Evolutionary conservation across 2,797 vertebrate species (phyloP).

Genomic region (Taenioides sp.): DNA sequence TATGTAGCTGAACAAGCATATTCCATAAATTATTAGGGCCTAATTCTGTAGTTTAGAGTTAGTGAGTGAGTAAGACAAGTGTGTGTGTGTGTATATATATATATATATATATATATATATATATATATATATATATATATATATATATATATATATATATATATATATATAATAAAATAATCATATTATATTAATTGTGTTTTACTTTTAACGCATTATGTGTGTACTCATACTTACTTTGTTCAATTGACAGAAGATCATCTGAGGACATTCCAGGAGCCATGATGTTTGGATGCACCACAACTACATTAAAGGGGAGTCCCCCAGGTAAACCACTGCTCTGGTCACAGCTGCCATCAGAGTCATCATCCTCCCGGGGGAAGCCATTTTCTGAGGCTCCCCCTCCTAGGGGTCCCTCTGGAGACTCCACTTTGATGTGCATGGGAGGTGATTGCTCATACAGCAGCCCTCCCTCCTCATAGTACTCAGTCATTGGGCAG

Average conservation of each 20-base stretch:
- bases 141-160: too few species aligned
- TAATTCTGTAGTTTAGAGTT: neutral
- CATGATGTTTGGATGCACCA: conserved; percentile 84
- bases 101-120: too few species aligned
- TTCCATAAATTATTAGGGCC: neutral
- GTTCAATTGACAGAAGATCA: conserved; percentile 79
- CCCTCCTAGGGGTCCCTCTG: conserved; percentile 81
- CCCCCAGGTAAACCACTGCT: conserved; percentile 71
- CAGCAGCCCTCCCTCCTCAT: conserved; percentile 85
- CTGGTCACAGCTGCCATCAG: conserved; percentile 81
- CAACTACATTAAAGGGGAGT: conserved; percentile 84
- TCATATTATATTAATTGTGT: neutral
- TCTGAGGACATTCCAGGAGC: conserved; percentile 80
- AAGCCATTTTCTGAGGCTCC: conserved; percentile 83
- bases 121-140: too few species aligned
- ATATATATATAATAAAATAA: neutral
- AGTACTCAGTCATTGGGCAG: conserved; percentile 85
- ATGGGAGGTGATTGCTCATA: conserved; percentile 86
- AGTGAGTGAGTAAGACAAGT: neutral
- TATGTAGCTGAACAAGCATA: neutral
- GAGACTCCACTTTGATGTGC: conserved; percentile 88
- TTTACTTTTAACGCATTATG: neutral
- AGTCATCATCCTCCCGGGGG: conserved; percentile 83
- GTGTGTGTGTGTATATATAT: too few species aligned
- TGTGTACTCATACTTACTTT: conserved; percentile 70